Conservation (phyloP, 1,140 invertebrate genomes). For the Gryon sp. region DNA sequence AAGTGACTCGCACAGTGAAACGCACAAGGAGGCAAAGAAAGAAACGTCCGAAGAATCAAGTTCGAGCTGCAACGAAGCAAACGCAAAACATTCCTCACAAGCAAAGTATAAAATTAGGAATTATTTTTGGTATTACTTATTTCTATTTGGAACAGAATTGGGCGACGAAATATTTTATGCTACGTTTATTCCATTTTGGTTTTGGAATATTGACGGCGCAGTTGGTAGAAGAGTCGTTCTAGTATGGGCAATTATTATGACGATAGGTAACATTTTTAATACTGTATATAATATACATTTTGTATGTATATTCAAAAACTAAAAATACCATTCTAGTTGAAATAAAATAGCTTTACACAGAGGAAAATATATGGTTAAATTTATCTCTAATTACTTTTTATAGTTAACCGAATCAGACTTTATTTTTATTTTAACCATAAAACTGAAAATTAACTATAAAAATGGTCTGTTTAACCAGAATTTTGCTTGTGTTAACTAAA, state of each 20-base stretch:
- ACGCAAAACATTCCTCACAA: slow-evolving; percentile 27
- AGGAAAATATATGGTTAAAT: no score
- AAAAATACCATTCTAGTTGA: no score
- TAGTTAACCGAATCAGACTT: no score
- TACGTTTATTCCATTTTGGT: slow-evolving; percentile 92
- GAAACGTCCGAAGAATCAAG: slow-evolving; percentile 32
- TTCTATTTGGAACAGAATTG: slow-evolving; percentile 89
- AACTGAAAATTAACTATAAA: no score
- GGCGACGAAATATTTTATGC: slow-evolving; percentile 95
- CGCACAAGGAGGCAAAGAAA: slow-evolving; percentile 8
- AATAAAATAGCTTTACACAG: no score
- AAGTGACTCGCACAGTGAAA: slow-evolving; percentile 1
- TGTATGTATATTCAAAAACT: no score
- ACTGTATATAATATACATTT: no score
- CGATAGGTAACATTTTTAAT: slow-evolving; percentile 88
- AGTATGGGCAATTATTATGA: slow-evolving; percentile 92
- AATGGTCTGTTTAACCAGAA: no score
- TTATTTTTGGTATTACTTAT: slow-evolving; percentile 92
- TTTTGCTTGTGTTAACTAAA: no score
- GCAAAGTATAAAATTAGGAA: slow-evolving; percentile 83
- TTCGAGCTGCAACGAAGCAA: slow-evolving; percentile 41
- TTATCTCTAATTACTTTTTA: no score
- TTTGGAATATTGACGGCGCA: slow-evolving; percentile 94
- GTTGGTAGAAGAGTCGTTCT: slow-evolving; percentile 89
- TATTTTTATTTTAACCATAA: no score